Base-by-base conservation (phyloP, 2,888 invertebrate species). In the Andrena minutula region DNA sequence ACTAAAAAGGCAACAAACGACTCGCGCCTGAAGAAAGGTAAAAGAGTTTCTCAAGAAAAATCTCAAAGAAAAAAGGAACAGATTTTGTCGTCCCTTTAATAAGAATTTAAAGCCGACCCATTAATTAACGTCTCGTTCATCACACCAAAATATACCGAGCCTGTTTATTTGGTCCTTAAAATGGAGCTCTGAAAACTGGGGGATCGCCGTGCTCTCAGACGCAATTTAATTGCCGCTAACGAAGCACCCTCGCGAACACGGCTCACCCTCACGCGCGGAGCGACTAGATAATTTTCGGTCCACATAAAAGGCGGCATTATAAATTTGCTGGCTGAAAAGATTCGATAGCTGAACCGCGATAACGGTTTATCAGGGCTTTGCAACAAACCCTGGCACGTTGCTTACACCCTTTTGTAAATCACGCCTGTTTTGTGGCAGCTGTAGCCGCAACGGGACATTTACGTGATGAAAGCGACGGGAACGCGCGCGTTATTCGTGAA, bases 191-290 rank as follows among this genome's bases (percentile, higher is more conserved):
- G n/a, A 61, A 49, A 32, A 64, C 23, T 1, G 4, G 26, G 58
- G 28, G 16, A 30, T 23, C 20, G 60, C 10, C 47, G 23, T 56
- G 35, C 28, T 53, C 60, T 35, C 49, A 51, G 32, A 35, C 47
- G 60, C 35, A 66, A 82, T 82, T 75, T 65, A 82, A 81, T 82
- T 66, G 47, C 41, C 60, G 53, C 56, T 82, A 71, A 82, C 58
- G 61, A 68, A 70, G 70, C 12, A 35, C 30, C 20, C 53, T 32
- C 16, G 20, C 10, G 20, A 12, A 28, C 28, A 7, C 6, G 5
- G n/a, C 0, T 7, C 2, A 7, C 2, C 20, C 64, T 26, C 23
- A 20, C 20, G n/a, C 41, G 60, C 41, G 49, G 56, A 26, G 23
- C 26, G 23, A 32, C 26, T 58, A 58, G 68, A 81, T 82, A 82